phyloP scores from a whole-genome alignment of 2,888 invertebrate genomes.

The Xanthorhoe spadicearia region DNA sequence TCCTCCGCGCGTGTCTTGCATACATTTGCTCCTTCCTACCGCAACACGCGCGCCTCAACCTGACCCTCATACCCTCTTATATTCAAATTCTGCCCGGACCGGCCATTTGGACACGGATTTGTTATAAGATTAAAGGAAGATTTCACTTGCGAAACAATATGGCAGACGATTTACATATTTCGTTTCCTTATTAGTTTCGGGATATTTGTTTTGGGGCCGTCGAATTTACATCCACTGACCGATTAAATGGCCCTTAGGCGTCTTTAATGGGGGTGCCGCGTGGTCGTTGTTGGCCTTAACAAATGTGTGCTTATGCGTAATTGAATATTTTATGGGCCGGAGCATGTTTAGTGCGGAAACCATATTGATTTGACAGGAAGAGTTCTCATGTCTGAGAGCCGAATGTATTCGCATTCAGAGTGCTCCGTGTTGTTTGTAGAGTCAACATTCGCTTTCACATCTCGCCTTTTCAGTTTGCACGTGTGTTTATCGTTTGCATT shows the following conservation, averaged over 20 bases:
- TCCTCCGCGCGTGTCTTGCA: slow-evolving; percentile 82
- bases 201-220: slow-evolving; percentile 84
- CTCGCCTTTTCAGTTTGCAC: slow-evolving; percentile 74
- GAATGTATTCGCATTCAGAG: slow-evolving; percentile 49
- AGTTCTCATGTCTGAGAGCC: slow-evolving; percentile 47
- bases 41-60: slow-evolving; percentile 66
- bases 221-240: slow-evolving; percentile 85
- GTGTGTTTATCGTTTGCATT: slow-evolving; percentile 83
- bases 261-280: slow-evolving; percentile 85
- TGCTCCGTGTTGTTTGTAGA: slow-evolving; percentile 52
- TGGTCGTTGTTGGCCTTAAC: slow-evolving; percentile 83
- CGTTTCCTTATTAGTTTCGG: slow-evolving; percentile 85
- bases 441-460: slow-evolving; percentile 71
- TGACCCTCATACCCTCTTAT: slow-evolving; percentile 81
- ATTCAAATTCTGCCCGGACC: slow-evolving; percentile 81
- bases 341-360: slow-evolving; percentile 74
- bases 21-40: slow-evolving; percentile 78
- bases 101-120: slow-evolving; percentile 86
- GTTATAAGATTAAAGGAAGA: slow-evolving; percentile 86
- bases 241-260: slow-evolving; percentile 85
- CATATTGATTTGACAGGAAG: slow-evolving; percentile 71
- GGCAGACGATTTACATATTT: slow-evolving; percentile 85
- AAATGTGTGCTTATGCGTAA: slow-evolving; percentile 85
- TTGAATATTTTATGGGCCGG: slow-evolving; percentile 83
- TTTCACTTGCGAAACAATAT: slow-evolving; percentile 86